Conservation (phyloP, 1,140 invertebrate genomes). For the Idris sp. region DNA sequence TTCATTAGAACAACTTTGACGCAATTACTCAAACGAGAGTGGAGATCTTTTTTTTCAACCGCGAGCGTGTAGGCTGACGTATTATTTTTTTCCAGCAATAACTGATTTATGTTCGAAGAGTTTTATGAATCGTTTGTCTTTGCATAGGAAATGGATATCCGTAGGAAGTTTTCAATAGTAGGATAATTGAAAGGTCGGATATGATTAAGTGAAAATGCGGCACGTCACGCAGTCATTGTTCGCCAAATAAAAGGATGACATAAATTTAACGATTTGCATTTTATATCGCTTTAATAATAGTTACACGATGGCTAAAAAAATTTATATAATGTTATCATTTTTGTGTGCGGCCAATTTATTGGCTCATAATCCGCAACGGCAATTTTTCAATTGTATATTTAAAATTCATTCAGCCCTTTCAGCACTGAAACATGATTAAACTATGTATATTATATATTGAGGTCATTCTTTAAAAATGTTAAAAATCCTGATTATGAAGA, state of each 20-base stretch:
- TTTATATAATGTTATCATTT: slow-evolving; percentile 31
- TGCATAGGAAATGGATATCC: slow-evolving; percentile 38
- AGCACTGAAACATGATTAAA: not conserved
- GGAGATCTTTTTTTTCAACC: slow-evolving; percentile 7
- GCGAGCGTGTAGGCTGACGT: slow-evolving; percentile 16
- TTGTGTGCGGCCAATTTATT: slow-evolving; percentile 1
- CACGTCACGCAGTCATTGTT: slow-evolving; percentile 34
- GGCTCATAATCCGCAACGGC: not conserved
- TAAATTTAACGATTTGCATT: slow-evolving; percentile 44
- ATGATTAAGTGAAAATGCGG: slow-evolving; percentile 40
- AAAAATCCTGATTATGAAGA: too few relatives aligned
- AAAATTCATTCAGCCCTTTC: not conserved
- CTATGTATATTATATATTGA: too few relatives aligned
- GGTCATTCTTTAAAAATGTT: not conserved
- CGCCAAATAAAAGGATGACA: slow-evolving; percentile 26
- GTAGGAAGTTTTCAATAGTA: slow-evolving; percentile 46
- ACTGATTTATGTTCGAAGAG: slow-evolving; percentile 37
- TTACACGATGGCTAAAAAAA: slow-evolving; percentile 11
- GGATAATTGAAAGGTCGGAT: slow-evolving; percentile 36
- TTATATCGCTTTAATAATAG: slow-evolving; percentile 31
- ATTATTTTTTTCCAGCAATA: slow-evolving; percentile 44
- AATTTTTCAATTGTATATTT: not conserved
- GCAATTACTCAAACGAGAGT: slow-evolving; percentile 21
- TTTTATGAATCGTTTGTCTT: slow-evolving; percentile 41
- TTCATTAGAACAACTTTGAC: slow-evolving; percentile 37